A percentile compares a stretch with the other conserved stretches of the same genome.
phyloP scores from a whole-genome alignment of 2,888 invertebrate species.

The Thera obeliscata region DNA sequence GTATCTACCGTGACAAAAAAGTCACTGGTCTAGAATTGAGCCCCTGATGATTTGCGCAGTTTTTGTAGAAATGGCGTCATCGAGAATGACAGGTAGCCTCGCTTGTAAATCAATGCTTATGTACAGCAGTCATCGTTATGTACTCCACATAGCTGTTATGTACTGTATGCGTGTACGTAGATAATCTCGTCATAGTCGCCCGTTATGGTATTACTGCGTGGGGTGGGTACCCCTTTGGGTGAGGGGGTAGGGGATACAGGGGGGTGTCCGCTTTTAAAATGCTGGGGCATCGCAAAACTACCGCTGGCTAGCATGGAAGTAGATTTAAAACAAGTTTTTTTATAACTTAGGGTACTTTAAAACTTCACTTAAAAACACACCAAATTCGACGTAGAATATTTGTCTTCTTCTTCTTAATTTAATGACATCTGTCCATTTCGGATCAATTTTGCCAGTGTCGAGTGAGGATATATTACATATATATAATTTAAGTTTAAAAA shows the following conservation, averaged over 20 bases:
- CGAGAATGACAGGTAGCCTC: constrained; percentile 74
- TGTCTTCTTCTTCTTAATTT: no score
- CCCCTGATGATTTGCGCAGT: constrained; percentile 10
- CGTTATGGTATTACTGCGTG: constrained; percentile 82
- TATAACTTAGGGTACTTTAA: no score
- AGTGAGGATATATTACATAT: no score
- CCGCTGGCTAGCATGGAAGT: constrained; percentile 48
- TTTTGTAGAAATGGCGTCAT: constrained; percentile 53
- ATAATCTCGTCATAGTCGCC: constrained; percentile 84
- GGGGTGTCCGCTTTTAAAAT: constrained; percentile 81
- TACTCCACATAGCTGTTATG: constrained; percentile 70
- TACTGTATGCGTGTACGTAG: constrained; percentile 64
- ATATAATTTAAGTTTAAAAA: no score
- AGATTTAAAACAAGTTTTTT: not conserved
- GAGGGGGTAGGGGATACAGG: constrained; percentile 46
- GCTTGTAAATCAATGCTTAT: constrained; percentile 81
- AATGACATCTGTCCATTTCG: no score
- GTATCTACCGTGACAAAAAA: no score
- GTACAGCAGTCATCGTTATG: constrained; percentile 75
- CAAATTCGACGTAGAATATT: no score
- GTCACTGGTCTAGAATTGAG: no score
- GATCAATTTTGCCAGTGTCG: no score
- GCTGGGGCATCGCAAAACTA: constrained; percentile 74
- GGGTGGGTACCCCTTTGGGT: constrained; percentile 53
- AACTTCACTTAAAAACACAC: no score